These are phyloP conservation scores for Oplegnathus fasciatus DNA, from an alignment of 2,113 vertebrate genomes.

Conservation along the genomic window DNA sequence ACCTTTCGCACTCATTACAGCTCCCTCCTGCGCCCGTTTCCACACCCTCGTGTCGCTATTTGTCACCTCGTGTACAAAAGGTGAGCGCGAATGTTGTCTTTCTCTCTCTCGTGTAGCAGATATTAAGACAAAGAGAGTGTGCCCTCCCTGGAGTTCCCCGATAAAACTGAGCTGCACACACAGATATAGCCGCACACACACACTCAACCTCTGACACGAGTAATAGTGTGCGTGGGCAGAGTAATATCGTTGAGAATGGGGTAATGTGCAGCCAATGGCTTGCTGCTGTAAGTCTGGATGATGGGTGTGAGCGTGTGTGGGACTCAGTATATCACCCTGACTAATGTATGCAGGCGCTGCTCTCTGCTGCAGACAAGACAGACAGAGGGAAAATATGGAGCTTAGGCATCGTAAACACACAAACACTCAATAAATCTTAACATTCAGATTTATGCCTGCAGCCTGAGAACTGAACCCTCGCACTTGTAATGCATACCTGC, in stretches of 20 bases:
- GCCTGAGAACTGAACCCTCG: background rate
- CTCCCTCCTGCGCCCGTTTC: background rate
- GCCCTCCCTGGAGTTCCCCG: background rate
- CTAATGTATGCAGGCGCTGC: constrained; percentile 56
- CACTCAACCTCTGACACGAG: constrained; percentile 51
- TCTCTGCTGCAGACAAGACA: constrained; percentile 49
- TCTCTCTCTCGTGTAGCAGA: background rate
- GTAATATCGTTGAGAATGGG: constrained; percentile 50
- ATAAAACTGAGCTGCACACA: constrained; percentile 50
- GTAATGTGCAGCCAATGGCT: constrained; percentile 52
- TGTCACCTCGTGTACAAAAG: constrained; percentile 12
- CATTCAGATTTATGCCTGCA: constrained; percentile 27
- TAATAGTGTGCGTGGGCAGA: constrained; percentile 50
- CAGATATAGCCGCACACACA: background rate
- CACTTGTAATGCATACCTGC: background rate
- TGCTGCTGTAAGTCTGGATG: constrained; percentile 44
- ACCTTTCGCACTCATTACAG: constrained; percentile 22
- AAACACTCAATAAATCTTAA: constrained; percentile 45
- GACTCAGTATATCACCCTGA: constrained; percentile 61
- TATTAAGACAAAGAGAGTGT: constrained; percentile 6
- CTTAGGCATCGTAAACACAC: constrained; percentile 42
- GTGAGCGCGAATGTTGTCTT: constrained; percentile 3
- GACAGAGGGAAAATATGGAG: constrained; percentile 45
- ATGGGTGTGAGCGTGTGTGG: constrained; percentile 30
- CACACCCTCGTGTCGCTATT: background rate